These are phyloP conservation scores for Heliconius aoede DNA, from an alignment of 2,888 invertebrate species.

Conservation along the genomic window DNA sequence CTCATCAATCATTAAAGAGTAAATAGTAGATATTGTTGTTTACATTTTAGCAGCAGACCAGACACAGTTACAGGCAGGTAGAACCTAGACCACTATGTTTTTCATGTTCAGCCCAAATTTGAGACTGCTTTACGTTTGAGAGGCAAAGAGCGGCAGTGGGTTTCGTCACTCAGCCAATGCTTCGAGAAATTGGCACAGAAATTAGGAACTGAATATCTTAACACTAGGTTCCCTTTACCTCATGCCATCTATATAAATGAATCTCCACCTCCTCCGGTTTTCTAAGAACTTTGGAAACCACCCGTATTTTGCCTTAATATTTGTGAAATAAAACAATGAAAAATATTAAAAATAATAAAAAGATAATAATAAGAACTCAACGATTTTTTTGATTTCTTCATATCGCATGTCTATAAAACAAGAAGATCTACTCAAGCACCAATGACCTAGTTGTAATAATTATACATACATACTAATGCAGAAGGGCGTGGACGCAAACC, in stretches of 20 bases:
- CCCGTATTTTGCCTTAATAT: too few species aligned
- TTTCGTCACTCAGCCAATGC: too few species aligned
- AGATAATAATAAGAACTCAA: background rate
- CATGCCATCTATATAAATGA: too few species aligned
- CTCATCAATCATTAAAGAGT: background rate
- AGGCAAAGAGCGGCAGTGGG: too few species aligned
- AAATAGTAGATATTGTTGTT: background rate
- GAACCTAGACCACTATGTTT: background rate
- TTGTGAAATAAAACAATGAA: too few species aligned
- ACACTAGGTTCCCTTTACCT: too few species aligned
- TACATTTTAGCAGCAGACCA: background rate
- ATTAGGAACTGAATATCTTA: too few species aligned
- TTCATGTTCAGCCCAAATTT: too few species aligned
- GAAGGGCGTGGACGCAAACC: conserved; percentile 63
- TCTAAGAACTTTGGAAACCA: too few species aligned
- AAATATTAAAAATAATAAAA: background rate
- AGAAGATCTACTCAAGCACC: conserved; percentile 21
- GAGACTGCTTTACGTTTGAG: background rate
- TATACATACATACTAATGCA: conserved; percentile 59
- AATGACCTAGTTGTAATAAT: conserved; percentile 49
- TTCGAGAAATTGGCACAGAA: too few species aligned
- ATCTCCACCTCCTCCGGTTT: too few species aligned
- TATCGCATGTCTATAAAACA: conserved; percentile 20
- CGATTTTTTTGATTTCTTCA: background rate
- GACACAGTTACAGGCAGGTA: background rate